These are phyloP conservation scores for Meloidogyne hapla DNA, from an alignment of 1,140 invertebrate species.

Conservation along the genomic window DNA sequence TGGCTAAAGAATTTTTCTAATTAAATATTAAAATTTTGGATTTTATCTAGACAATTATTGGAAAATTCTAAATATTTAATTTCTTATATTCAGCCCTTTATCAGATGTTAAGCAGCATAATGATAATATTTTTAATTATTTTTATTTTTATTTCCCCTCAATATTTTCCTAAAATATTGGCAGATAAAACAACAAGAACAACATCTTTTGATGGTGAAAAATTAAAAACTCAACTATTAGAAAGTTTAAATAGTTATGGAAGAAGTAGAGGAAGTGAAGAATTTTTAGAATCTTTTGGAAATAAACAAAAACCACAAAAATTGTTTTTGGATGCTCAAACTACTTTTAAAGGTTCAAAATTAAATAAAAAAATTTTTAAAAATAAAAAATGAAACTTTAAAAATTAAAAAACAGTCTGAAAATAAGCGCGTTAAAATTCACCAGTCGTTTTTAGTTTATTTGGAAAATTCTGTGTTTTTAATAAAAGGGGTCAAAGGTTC, in stretches of 20 bases:
- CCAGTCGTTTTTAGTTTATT: no score
- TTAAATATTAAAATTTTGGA: no score
- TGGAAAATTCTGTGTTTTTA: no score
- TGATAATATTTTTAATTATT: background rate
- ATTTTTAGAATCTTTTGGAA: background rate
- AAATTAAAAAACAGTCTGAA: no score
- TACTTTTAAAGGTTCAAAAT: background rate
- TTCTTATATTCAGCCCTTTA: no score
- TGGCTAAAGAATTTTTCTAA: background rate
- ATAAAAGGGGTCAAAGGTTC: no score
- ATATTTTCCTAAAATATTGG: background rate
- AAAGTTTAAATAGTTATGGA: conserved; percentile 4
- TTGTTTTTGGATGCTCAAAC: background rate
- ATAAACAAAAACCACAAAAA: background rate
- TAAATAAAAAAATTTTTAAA: no score
- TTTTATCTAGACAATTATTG: no score
- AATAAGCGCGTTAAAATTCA: no score
- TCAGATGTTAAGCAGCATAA: no score
- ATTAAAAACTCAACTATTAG: background rate
- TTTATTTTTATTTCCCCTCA: background rate
- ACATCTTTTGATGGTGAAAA: background rate
- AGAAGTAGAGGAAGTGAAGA: background rate
- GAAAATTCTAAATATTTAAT: no score
- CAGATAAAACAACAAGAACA: background rate
- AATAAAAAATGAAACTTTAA: no score